Percentiles rank a stretch among this genome's conserved stretches.
Conservation (phyloP, 2,797 vertebrate species). For the Spinus olivaceus region DNA sequence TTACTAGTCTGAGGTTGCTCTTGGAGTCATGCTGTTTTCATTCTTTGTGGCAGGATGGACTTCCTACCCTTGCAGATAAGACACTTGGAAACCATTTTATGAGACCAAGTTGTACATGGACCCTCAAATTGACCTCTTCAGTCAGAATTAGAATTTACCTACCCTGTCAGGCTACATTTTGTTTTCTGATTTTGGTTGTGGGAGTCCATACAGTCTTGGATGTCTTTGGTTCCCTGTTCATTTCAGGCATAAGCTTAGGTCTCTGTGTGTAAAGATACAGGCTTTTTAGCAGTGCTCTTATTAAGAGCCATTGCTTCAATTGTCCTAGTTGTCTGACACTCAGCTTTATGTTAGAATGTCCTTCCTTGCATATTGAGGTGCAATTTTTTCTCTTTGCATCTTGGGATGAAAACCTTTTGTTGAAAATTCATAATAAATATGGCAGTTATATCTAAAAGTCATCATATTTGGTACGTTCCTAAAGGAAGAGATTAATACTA, state of each 20-base stretch:
- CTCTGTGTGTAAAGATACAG: neutral
- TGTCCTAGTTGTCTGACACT: neutral
- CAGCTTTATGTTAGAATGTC: neutral
- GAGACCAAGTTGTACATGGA: neutral
- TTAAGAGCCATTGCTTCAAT: neutral
- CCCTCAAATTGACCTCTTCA: neutral
- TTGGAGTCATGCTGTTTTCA: neutral
- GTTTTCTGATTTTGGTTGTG: neutral
- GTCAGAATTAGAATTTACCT: neutral
- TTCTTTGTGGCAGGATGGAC: neutral
- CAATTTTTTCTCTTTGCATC: neutral
- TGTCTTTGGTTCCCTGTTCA: neutral
- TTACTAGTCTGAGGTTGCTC: neutral
- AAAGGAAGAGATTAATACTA: neutral
- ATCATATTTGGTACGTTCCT: neutral
- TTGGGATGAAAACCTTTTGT: neutral
- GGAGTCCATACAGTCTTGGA: neutral
- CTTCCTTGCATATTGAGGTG: neutral
- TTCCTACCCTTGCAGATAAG: neutral
- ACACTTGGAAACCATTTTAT: neutral
- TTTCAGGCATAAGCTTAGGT: neutral
- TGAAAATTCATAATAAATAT: neutral
- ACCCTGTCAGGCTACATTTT: neutral
- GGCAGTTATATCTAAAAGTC: neutral
- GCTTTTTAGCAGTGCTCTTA: neutral